Evolutionary conservation across 1,140 invertebrate species (phyloP).

Genomic region (Drosophila tsacasi): DNA sequence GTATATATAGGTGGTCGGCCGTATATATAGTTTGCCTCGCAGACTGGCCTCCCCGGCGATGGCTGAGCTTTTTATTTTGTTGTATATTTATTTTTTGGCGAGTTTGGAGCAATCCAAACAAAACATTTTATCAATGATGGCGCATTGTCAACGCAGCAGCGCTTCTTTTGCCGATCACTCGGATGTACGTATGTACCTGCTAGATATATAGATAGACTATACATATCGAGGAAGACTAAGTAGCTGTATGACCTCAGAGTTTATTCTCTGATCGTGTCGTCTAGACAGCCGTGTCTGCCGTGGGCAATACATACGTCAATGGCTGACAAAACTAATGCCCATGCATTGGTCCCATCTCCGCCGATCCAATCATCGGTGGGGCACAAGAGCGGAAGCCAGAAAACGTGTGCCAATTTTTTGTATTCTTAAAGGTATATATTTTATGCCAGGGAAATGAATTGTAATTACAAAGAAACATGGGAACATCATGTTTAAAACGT

Average conservation of each 20-base stretch:
- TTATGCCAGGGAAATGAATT: not conserved
- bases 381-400: constrained; percentile 6
- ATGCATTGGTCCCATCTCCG: constrained; percentile 61
- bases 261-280: constrained; percentile 60
- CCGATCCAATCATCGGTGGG: constrained; percentile 18
- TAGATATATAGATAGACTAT: constrained; percentile 4
- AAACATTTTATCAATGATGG: constrained; percentile 70
- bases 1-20: constrained; percentile 24
- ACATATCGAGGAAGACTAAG: constrained; percentile 35
- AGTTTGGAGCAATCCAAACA: constrained; percentile 44
- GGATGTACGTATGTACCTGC: constrained; percentile 10
- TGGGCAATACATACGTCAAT: constrained; percentile 64
- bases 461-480: not conserved
- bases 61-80: constrained; percentile 12
- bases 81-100: constrained; percentile 12
- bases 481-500: not conserved
- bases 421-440: constrained; percentile 22
- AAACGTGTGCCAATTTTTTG: constrained; percentile 49
- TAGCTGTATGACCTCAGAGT: constrained; percentile 73
- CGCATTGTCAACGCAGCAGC: constrained; percentile 51
- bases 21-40: constrained; percentile 52
- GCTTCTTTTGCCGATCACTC: constrained; percentile 1
- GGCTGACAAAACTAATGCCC: constrained; percentile 52
- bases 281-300: constrained; percentile 77
- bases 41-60: constrained; percentile 75